Base-by-base conservation (phyloP, 1,140 invertebrate species). In the Proales similis region DNA sequence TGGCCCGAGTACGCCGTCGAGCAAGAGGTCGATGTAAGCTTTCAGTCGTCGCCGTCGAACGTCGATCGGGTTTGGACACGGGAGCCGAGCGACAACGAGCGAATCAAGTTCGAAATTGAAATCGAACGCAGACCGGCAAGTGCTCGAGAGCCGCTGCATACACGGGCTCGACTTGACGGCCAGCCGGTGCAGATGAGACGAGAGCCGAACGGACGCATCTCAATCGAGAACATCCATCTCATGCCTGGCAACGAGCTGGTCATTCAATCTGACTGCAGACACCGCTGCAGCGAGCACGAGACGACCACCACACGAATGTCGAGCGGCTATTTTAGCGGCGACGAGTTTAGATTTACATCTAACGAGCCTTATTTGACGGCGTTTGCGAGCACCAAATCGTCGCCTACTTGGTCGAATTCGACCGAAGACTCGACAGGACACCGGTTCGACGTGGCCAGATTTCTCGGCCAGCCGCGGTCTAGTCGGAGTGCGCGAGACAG, bases 281-380 rank as follows among this genome's bases (percentile, higher is more conserved):
- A 7, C 5, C 4, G 4, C 22, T n/a, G 30, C 14, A 57, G n/a
- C 30, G 51, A 57, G 14, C 33, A 36, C 17, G 36, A 57, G 45
- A 57, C 51, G 30, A 24, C 45, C 3, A 42, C 51, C 51, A 57
- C 51, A 20, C 33, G 51, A 17, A 57, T 57, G 51, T 61, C 57
- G 3, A 46, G 42, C 7, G 57, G 57, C 11, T 61, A 61, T 46
- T 61, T 61, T 46, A 61, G 57, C 47, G 39, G 39, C 7, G 57
- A 61, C 14, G 57, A 61, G 26, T 46, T 61, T 42, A 45, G 26
- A 29, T 61, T 45, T n/a, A n/a, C n/a, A n/a, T n/a, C 26, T 38
- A 53, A 53, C 38, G 38, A 38, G n/a, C 27, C 6, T 36, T 36
- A 36, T 36, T 36, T 9, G 9, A 36, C 9, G 9, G 9, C 9